Evolutionary conservation across 2,113 vertebrate genomes (phyloP).

Genomic region (Sinocyclocheilus anshuiensis): DNA sequence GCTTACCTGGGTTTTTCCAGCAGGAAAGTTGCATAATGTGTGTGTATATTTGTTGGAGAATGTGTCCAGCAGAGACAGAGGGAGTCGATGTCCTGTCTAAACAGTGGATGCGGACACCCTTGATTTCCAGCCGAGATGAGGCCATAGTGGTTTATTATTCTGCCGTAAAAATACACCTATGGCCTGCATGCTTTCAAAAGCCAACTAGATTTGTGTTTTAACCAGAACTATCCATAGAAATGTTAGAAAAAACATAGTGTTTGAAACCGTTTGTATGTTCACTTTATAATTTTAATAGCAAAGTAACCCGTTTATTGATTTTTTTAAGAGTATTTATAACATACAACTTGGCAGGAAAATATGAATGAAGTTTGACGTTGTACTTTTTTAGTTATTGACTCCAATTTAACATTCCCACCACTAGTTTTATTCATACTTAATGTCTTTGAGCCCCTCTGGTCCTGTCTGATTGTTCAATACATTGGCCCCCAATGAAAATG

Average conservation of each 20-base stretch:
- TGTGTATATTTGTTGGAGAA: constrained; percentile 13
- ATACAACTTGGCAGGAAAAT: constrained; percentile 15
- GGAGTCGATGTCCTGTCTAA: constrained; percentile 64
- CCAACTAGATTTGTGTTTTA: not conserved
- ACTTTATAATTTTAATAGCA: not conserved
- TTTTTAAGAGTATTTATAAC: not conserved
- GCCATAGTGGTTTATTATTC: constrained; percentile 71
- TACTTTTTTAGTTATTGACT: not conserved
- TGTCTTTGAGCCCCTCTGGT: constrained; percentile 51
- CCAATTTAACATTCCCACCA: constrained; percentile 56
- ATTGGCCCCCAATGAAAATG: constrained; percentile 66
- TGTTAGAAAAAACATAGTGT: not conserved
- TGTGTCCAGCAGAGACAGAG: constrained; percentile 37
- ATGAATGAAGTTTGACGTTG: constrained; percentile 17
- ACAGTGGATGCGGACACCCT: constrained; percentile 65
- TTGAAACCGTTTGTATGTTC: not conserved
- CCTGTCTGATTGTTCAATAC: constrained; percentile 62
- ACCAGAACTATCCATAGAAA: not conserved
- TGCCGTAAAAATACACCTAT: constrained; percentile 61
- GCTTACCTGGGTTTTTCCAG: not conserved
- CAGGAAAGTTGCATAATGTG: not conserved
- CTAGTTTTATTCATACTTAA: constrained; percentile 63
- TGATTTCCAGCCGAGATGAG: constrained; percentile 66
- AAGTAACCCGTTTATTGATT: not conserved
- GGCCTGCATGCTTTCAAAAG: not conserved